Percentiles rank a stretch among this genome's conserved stretches.
phyloP scores from a whole-genome alignment of 2,888 invertebrate species.

The Drosophila hamatofila region DNA sequence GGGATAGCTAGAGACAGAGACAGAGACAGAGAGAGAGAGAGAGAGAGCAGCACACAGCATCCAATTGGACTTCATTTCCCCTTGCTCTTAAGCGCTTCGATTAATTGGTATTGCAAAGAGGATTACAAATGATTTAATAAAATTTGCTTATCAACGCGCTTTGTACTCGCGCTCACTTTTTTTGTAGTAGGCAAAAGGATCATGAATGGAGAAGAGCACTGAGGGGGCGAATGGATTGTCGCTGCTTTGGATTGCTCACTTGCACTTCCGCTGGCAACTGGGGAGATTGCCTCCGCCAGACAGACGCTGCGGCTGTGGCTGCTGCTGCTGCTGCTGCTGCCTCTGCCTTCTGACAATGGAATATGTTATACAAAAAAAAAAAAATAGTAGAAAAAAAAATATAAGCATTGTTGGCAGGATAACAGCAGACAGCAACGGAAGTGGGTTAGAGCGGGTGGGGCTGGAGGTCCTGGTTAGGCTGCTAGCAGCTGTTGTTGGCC shows the following conservation, averaged over 20 bases:
- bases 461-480: background rate
- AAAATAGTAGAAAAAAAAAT: slow-evolving; percentile 33
- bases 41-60: background rate
- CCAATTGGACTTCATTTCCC: slow-evolving; percentile 16
- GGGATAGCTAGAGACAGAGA: background rate
- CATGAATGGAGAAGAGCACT: background rate
- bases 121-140: slow-evolving; percentile 64
- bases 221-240: background rate
- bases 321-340: slow-evolving; percentile 22
- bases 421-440: slow-evolving; percentile 20
- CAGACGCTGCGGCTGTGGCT: slow-evolving; percentile 43
- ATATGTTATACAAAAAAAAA: slow-evolving; percentile 58
- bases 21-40: background rate
- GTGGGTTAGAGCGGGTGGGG: background rate
- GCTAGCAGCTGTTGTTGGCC: slow-evolving; percentile 10
- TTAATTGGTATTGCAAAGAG: slow-evolving; percentile 69
- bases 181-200: background rate
- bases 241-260: slow-evolving; percentile 69
- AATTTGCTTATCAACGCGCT: slow-evolving; percentile 49
- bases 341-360: slow-evolving; percentile 62
- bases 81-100: slow-evolving; percentile 47
- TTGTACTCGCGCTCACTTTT: slow-evolving; percentile 39
- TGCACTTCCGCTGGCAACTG: slow-evolving; percentile 50
- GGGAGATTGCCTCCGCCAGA: slow-evolving; percentile 47
- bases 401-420: slow-evolving; percentile 35